Base-by-base conservation (phyloP, 2,797 vertebrate species). In the Iguana delicatissima region DNA sequence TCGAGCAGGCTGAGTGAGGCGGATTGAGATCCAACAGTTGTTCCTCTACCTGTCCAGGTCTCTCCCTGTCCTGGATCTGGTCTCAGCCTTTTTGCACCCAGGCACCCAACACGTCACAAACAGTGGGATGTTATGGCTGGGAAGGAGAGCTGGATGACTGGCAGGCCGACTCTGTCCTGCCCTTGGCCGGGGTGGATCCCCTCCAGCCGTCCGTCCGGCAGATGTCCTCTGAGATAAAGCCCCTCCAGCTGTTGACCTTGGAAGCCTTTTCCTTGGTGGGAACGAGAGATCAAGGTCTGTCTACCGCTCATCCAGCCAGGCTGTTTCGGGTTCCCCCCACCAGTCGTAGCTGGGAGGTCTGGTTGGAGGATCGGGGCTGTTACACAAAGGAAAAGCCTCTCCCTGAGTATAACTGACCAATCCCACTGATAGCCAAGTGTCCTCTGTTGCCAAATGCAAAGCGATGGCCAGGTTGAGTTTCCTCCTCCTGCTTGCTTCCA, bases 221-320 rank as follows among this genome's bases (percentile, higher is more conserved):
- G 85, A 83, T 87, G 85, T 84, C 80, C 80, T 57, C 59, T 1
- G 0, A 2, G 80, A 87, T 91, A 84, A 69, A 32, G 0, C 12
- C 50, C 42, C 38, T 42, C 3, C 67, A 73, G 32, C 7, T 59
- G 8, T 50, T 1, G 57, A 2, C 85, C 89, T 83, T 90, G 85
- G 18, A 46, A 4, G 72, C 72, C 73, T 5, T 59, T 18, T 38
- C 22, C 6, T 0, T 14, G 26, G 38, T 42, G 13, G 57, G 85
- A 91, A 84, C 80, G 22, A 50, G 18, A 2, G 90, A n/a, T 59
- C 80, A 84, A 90, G 89, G 85, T 22, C 10, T 35, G 8, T 12
- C 20, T 57, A 1, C 0, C 10, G 20, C 29, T 2, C 50, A 12
- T 6, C 6, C 46, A 1, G 0, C 20, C 46, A 0, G 1, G 52